Percentiles rank a stretch among this genome's conserved stretches.
phyloP scores from a whole-genome alignment of 2,113 vertebrate genomes.

The Pachycephala philippinensis region DNA sequence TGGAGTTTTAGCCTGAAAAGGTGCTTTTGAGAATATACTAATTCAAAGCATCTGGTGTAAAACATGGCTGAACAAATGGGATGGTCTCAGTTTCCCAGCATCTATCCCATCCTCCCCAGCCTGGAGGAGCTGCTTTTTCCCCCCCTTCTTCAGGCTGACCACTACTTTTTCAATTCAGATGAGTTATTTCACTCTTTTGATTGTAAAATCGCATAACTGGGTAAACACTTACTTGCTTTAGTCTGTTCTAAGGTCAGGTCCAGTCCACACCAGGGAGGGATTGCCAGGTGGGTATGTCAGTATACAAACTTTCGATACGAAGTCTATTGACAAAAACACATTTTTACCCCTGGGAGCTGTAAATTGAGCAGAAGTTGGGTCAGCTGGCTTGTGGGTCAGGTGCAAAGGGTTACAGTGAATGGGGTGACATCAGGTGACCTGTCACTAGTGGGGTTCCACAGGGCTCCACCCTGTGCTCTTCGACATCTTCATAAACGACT shows the following conservation, averaged over 20 bases:
- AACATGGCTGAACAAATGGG: background rate
- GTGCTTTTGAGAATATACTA: background rate
- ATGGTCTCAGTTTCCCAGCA: background rate
- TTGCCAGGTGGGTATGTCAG: background rate
- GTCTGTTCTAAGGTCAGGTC: background rate
- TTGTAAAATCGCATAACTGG: background rate
- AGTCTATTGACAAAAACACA: background rate
- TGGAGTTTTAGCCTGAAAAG: background rate
- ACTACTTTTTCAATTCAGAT: background rate
- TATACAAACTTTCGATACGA: background rate
- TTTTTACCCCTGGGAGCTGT: background rate
- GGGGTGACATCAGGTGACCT: background rate
- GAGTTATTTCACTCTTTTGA: background rate
- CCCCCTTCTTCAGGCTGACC: background rate
- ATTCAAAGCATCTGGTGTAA: background rate
- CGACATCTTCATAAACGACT: background rate
- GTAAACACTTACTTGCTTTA: background rate
- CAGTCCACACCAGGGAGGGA: background rate
- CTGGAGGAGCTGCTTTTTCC: background rate
- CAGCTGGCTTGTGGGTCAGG: background rate
- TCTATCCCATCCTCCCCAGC: background rate
- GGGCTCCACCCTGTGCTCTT: background rate
- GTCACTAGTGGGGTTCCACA: background rate
- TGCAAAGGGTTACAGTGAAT: background rate
- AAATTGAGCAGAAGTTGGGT: background rate